A percentile compares a stretch with the other conserved stretches of the same genome.
These are phyloP conservation scores for Molanna angustata DNA, from an alignment of 2,888 invertebrate genomes.

Conservation along the genomic window DNA sequence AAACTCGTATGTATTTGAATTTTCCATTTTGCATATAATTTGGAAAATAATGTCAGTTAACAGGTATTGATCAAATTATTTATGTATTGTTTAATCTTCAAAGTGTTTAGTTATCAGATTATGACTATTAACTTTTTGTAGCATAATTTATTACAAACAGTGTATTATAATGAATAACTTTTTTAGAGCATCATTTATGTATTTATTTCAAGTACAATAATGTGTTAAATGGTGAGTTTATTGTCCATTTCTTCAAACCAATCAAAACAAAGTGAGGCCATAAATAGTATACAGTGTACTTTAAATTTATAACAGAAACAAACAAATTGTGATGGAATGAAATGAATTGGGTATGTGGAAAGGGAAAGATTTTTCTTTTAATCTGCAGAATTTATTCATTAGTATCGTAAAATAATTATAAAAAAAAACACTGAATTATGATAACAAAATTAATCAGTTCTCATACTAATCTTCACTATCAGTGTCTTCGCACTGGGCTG, in stretches of 20 bases:
- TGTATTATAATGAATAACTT: neutral
- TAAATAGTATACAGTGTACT: too few species aligned
- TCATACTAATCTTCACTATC: neutral
- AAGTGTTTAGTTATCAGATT: neutral
- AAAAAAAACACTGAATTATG: neutral
- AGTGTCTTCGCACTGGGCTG: neutral
- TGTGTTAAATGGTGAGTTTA: too few species aligned
- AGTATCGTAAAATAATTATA: neutral
- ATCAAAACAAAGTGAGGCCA: too few species aligned
- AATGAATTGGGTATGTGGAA: neutral
- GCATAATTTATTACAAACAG: neutral
- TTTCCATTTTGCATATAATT: neutral
- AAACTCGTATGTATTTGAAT: neutral
- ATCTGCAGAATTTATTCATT: neutral
- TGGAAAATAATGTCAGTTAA: neutral
- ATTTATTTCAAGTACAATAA: neutral
- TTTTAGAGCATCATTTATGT: neutral
- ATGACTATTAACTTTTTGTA: neutral
- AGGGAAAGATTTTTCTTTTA: neutral
- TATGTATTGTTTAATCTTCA: neutral
- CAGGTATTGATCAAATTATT: neutral
- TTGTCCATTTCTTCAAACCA: too few species aligned
- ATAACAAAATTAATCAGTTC: neutral
- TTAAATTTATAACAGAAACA: too few species aligned
- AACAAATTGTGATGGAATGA: too few species aligned